These are phyloP conservation scores for Mystacornis crossleyi DNA, from an alignment of 2,113 vertebrate genomes.

Conservation along the genomic window DNA sequence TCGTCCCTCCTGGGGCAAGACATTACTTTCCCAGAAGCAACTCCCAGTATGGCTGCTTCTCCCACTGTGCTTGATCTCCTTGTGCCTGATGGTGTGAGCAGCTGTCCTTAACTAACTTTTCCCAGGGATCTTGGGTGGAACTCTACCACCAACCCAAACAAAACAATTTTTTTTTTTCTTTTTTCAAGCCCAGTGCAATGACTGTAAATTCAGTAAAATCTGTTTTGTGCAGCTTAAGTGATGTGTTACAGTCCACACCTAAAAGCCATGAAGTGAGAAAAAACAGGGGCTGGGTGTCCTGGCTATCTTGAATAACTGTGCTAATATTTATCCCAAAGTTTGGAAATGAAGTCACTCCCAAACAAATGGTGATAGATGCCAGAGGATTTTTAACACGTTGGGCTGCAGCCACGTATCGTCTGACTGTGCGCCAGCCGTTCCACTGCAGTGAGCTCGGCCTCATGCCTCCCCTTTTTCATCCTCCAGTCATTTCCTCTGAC, in stretches of 20 bases:
- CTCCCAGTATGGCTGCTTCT: not conserved
- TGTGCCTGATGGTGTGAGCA: not conserved
- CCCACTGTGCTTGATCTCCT: not conserved
- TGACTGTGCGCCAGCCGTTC: not conserved
- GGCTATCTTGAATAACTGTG: conserved; percentile 18
- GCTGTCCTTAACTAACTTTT: conserved; percentile 48
- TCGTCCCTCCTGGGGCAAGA: not conserved
- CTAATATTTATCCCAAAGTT: conserved; percentile 23
- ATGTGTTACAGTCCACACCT: conserved; percentile 46
- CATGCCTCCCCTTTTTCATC: not conserved
- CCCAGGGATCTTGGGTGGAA: conserved; percentile 17
- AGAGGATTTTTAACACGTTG: conserved; percentile 26
- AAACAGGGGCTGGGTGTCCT: conserved; percentile 7
- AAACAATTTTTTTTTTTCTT: conserved; percentile 10
- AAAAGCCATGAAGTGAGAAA: conserved; percentile 35
- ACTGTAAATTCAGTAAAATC: not conserved
- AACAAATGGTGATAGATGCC: conserved; percentile 3
- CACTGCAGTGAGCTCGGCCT: not conserved
- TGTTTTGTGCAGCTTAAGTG: not conserved
- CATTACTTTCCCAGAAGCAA: not conserved
- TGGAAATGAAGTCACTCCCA: conserved; percentile 40
- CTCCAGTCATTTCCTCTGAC: not conserved
- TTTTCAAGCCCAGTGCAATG: not conserved
- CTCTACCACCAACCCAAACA: not conserved
- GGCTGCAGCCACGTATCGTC: conserved; percentile 16